A percentile compares a stretch with the other conserved stretches of the same genome.
Evolutionary conservation across 2,113 vertebrate species (phyloP).

Genomic region (Epinephelus cyanopodus): DNA sequence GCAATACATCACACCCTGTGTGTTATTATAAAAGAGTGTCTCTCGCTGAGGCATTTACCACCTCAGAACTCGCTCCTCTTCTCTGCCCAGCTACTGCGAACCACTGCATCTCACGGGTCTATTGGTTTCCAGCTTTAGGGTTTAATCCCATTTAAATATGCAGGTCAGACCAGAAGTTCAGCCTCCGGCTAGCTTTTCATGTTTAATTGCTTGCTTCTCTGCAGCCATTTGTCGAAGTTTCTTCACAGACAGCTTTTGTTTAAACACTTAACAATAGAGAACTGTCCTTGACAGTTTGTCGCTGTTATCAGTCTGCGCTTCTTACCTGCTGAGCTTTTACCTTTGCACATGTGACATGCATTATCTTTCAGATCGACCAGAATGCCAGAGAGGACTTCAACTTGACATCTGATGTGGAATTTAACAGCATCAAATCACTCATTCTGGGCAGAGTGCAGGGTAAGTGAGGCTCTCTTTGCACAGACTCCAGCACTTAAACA

Average conservation of each 20-base stretch:
- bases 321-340: background rate
- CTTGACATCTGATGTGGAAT: constrained; percentile 89
- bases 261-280: constrained; percentile 6
- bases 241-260: background rate
- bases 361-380: constrained; percentile 88
- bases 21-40: constrained; percentile 16
- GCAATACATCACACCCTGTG: background rate
- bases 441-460: constrained; percentile 90
- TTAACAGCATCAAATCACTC: constrained; percentile 91
- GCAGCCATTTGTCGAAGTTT: background rate
- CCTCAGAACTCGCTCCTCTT: constrained; percentile 5
- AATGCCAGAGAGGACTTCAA: constrained; percentile 87
- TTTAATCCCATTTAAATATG: constrained; percentile 23
- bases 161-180: constrained; percentile 10
- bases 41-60: background rate
- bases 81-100: constrained; percentile 8
- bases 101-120: background rate
- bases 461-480: constrained; percentile 78
- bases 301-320: background rate
- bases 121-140: constrained; percentile 2
- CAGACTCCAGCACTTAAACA: constrained; percentile 8
- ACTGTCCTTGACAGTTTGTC: background rate
- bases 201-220: background rate
- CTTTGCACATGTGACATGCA: background rate
- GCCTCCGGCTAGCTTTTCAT: background rate